phyloP scores from a whole-genome alignment of 2,888 invertebrate species.

The Seladonia tumulorum region DNA sequence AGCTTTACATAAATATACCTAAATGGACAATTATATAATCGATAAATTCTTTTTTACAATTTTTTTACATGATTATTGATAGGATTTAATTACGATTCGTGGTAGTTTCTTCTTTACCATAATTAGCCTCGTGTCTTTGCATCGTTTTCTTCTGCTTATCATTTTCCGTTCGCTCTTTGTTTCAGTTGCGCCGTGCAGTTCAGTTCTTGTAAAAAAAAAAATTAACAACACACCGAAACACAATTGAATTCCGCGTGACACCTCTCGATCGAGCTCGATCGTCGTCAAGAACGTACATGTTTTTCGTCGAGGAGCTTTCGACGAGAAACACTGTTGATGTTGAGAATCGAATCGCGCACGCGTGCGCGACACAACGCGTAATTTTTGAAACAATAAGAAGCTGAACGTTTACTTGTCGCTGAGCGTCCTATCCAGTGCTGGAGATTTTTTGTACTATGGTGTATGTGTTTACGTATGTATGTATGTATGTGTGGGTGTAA shows the following conservation, averaged over 20 bases:
- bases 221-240: conserved; percentile 24
- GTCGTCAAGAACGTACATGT: neutral
- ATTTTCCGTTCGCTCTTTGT: conserved; percentile 26
- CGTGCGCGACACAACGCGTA: neutral
- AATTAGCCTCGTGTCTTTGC: conserved; percentile 63
- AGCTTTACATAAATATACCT: conserved; percentile 63
- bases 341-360: conserved; percentile 22
- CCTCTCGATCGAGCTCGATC: conserved; percentile 17
- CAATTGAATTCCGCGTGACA: conserved; percentile 23
- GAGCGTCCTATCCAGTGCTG: conserved; percentile 64
- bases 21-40: conserved; percentile 61
- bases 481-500: neutral
- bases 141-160: conserved; percentile 21
- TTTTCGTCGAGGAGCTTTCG: neutral
- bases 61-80: conserved; percentile 58
- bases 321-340: neutral
- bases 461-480: conserved; percentile 5
- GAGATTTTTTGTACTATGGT: conserved; percentile 70
- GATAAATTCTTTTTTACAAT: conserved; percentile 65
- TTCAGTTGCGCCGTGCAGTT: neutral
- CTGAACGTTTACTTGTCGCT: conserved; percentile 48
- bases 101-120: conserved; percentile 54
- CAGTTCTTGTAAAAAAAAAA: neutral
- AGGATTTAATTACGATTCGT: conserved; percentile 31
- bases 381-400: conserved; percentile 27